Conservation (phyloP, 2,888 invertebrate genomes). For the Byasa hedistus region DNA sequence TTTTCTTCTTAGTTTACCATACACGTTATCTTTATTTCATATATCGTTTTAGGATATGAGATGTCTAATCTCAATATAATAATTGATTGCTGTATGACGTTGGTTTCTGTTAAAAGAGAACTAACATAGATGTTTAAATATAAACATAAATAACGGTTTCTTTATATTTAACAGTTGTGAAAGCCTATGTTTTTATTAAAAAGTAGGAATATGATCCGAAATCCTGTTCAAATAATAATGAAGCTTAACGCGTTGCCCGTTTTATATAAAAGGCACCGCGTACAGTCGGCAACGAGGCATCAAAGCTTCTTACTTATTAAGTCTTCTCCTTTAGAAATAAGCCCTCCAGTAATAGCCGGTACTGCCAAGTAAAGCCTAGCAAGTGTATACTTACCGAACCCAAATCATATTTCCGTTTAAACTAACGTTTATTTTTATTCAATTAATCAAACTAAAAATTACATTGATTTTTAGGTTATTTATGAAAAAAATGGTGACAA, state of each 20-base stretch:
- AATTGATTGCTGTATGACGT: no score
- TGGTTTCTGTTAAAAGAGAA: no score
- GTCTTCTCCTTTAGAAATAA: slow-evolving; percentile 62
- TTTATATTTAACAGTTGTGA: no score
- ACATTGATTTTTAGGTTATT: no score
- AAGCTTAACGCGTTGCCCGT: slow-evolving; percentile 36
- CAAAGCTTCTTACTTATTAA: slow-evolving; percentile 52
- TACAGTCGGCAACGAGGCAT: slow-evolving; percentile 47
- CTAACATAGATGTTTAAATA: no score
- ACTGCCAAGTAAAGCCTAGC: slow-evolving; percentile 57
- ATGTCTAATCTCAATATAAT: no score
- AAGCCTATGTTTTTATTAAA: no score
- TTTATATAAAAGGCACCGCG: slow-evolving; percentile 35
- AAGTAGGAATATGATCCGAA: background rate
- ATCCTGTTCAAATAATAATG: slow-evolving; percentile 29
- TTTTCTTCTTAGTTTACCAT: no score
- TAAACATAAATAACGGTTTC: no score
- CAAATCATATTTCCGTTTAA: slow-evolving; percentile 62
- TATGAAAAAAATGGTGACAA: no score
- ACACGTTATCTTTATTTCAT: no score
- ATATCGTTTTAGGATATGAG: no score
- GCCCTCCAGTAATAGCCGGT: slow-evolving; percentile 64
- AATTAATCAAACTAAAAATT: background rate
- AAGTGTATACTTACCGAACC: slow-evolving; percentile 58
- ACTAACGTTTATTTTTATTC: slow-evolving; percentile 27